Base-by-base conservation (phyloP, 2,113 vertebrate genomes). In the Argyrosomus japonicus region DNA sequence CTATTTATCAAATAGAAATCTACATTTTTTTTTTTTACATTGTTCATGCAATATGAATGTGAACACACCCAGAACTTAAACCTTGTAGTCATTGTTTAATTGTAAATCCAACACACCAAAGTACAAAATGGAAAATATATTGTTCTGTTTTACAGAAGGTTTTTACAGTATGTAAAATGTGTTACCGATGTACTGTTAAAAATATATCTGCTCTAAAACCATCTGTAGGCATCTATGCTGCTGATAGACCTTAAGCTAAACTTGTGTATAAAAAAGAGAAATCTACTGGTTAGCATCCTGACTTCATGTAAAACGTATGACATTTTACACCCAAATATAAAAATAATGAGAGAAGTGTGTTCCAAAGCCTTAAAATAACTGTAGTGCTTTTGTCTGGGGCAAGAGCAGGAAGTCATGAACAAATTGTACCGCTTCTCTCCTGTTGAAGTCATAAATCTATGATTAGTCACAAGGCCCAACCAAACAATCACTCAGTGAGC, bases 361-460 rank as follows among this genome's bases (percentile, higher is more conserved):
- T 84, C 50, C 77, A 58, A 72, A 72, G 54, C 61, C 53, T 71
- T 56, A 85, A 65, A 84, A 79, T 69, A 75, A 71, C 60, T 70
- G 53, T 21, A 36, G 51, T 27, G 50, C 61, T 82, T 75, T 70
- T 62, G 48, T 72, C 72, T 73, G 15, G 23, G 43, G 36, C 50
- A n/a, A 61, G 54, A 75, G 71, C 27, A 60, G 32, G 47, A 53
- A 68, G 68, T 36, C 74, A 65, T 27, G 32, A 15, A 85, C 60
- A 77, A 69, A 85, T 81, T 47, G 9, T 68, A 57, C 45, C 3
- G 63, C 75, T 40, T 40, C 36, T 76, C 75, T 79, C 64, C 76
- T 79, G 72, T 27, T 72, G n/a, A 74, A 82, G 82, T 82, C 85
- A 84, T 92, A 85, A 92, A 93, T 92, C 88, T 80, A 58, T 81